These are phyloP conservation scores for Helicolenus hilgendorfi DNA, from an alignment of 2,797 vertebrate genomes.

Conservation along the genomic window DNA sequence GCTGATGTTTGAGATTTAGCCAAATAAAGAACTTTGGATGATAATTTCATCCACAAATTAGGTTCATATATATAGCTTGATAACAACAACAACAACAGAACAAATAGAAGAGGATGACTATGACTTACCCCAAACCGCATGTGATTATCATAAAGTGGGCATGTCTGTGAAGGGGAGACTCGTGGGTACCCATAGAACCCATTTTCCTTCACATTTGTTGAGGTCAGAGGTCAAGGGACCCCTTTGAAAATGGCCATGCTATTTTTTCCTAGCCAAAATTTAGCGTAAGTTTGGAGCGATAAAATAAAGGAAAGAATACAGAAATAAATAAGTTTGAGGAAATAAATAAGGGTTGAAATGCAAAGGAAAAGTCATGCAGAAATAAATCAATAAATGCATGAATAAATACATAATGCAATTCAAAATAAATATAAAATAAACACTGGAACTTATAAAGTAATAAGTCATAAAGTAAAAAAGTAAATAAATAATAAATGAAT, in stretches of 20 bases:
- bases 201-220: not conserved
- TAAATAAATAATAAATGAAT: too few species aligned
- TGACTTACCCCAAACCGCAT: too few species aligned
- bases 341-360: too few species aligned
- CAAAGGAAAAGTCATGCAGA: too few species aligned
- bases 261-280: not conserved
- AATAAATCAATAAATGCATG: not conserved
- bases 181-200: not conserved
- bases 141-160: too few species aligned
- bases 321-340: not conserved
- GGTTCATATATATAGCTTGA: not conserved
- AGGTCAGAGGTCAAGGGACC: not conserved
- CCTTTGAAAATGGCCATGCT: not conserved
- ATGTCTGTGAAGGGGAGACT: too few species aligned
- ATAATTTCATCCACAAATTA: not conserved
- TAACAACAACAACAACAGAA: not conserved
- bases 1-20: slow-evolving; percentile 4
- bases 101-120: not conserved
- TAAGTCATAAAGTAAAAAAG: too few species aligned
- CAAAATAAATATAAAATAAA: not conserved
- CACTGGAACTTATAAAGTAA: not conserved
- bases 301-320: not conserved
- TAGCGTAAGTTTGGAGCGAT: too few species aligned
- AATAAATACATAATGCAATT: not conserved
- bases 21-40: not conserved